A percentile compares a stretch with the other conserved stretches of the same genome.
These are phyloP conservation scores for Acipenser ruthenus DNA, from an alignment of 2,797 vertebrate genomes.

Conservation along the genomic window DNA sequence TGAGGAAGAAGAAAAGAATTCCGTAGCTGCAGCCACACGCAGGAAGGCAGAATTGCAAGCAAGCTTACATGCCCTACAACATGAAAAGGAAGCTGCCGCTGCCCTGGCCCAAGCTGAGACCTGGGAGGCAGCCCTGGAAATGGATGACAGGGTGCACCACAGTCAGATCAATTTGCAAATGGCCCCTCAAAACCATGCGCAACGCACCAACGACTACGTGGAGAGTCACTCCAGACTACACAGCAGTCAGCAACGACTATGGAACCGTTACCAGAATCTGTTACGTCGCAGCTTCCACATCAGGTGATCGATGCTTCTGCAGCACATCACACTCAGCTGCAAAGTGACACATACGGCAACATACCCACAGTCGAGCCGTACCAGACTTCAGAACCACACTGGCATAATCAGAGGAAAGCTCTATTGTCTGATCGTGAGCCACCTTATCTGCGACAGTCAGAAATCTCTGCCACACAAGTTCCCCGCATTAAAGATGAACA, in stretches of 20 bases:
- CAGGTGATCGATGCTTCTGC: neutral
- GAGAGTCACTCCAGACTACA: neutral
- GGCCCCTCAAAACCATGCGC: neutral
- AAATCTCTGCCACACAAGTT: too few relatives aligned
- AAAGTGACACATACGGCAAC: neutral
- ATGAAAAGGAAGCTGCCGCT: neutral
- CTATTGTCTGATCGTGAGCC: too few relatives aligned
- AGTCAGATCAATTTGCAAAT: neutral
- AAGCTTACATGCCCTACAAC: too few relatives aligned
- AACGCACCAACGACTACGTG: neutral
- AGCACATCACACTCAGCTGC: neutral
- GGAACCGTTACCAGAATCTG: neutral
- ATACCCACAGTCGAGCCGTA: too few relatives aligned
- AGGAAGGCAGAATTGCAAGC: too few relatives aligned
- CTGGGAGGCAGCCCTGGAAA: conserved; percentile 10
- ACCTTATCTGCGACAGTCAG: too few relatives aligned
- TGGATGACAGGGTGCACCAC: neutral
- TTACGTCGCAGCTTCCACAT: neutral
- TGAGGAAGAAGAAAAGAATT: too few relatives aligned
- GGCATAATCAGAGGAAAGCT: too few relatives aligned
- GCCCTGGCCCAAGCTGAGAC: neutral
- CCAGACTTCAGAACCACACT: too few relatives aligned
- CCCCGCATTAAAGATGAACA: too few relatives aligned
- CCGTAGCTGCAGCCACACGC: too few relatives aligned
- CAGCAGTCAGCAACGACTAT: neutral